These are phyloP conservation scores for Myotis brandtii DNA, from an alignment of 2,113 vertebrate genomes.

Conservation along the genomic window DNA sequence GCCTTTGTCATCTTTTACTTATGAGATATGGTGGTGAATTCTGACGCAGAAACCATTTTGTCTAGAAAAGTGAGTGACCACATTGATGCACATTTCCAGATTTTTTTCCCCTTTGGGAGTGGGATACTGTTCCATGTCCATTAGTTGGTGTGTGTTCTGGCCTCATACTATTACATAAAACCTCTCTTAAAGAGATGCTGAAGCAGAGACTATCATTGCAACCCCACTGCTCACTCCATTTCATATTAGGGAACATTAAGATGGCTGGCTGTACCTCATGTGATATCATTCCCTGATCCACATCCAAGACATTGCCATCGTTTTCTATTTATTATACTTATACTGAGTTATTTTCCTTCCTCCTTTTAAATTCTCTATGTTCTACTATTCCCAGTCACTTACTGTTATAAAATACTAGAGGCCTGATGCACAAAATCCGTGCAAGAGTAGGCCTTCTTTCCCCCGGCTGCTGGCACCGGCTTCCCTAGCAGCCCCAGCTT, in stretches of 20 bases:
- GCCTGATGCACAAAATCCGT: too few species aligned
- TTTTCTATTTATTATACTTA: not conserved
- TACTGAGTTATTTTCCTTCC: not conserved
- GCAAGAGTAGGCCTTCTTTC: too few species aligned
- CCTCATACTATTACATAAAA: not conserved
- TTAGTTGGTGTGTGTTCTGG: not conserved
- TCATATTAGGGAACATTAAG: not conserved
- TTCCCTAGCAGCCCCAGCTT: too few species aligned
- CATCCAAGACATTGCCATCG: not conserved
- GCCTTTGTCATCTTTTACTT: not conserved
- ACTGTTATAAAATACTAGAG: not conserved
- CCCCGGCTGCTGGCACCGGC: too few species aligned
- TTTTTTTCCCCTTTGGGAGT: not conserved
- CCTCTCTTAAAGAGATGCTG: not conserved
- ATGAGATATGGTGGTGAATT: not conserved
- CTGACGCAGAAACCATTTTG: not conserved
- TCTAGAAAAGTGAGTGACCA: not conserved
- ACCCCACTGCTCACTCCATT: accelerated
- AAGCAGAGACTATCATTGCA: not conserved
- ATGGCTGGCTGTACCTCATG: not conserved
- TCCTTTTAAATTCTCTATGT: not conserved
- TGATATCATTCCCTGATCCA: not conserved
- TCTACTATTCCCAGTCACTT: not conserved
- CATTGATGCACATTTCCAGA: not conserved
- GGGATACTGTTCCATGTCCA: not conserved